These are phyloP conservation scores for Tyto alba DNA, from an alignment of 2,113 vertebrate genomes.

Conservation along the genomic window DNA sequence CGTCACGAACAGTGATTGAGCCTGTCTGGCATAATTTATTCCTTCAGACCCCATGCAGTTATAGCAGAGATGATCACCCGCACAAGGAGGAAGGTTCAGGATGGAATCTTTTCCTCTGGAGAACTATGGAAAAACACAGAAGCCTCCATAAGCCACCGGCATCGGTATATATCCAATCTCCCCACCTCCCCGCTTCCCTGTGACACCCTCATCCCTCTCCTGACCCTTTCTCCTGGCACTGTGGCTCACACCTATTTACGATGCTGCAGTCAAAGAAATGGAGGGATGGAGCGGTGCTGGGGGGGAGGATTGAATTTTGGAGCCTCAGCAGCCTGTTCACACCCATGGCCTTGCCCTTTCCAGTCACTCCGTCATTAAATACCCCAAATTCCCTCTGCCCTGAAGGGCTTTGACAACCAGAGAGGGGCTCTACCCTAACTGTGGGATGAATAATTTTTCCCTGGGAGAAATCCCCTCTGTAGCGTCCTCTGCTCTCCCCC, in stretches of 20 bases:
- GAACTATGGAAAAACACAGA: neutral
- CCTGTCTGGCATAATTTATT: neutral
- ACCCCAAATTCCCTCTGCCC: rapidly evolving
- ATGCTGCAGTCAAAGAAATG: neutral
- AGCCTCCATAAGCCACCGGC: rapidly evolving
- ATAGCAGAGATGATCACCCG: neutral
- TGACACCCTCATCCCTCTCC: neutral
- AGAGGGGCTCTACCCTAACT: neutral
- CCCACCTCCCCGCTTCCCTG: neutral
- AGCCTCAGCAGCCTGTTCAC: neutral
- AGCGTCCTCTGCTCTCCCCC: neutral
- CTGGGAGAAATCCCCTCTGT: neutral
- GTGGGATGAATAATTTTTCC: neutral
- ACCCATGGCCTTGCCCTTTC: neutral
- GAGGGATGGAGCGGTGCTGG: neutral
- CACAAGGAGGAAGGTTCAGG: neutral
- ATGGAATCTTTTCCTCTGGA: neutral
- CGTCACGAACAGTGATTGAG: neutral
- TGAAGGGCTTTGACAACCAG: neutral
- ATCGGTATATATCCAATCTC: rapidly evolving
- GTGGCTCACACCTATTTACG: neutral
- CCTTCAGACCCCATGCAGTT: neutral
- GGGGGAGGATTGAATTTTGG: neutral
- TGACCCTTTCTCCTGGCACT: neutral
- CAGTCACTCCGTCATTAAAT: neutral